A percentile compares a stretch with the other conserved stretches of the same genome.
phyloP scores from a whole-genome alignment of 2,888 invertebrate genomes.

The Dorcus hopei region DNA sequence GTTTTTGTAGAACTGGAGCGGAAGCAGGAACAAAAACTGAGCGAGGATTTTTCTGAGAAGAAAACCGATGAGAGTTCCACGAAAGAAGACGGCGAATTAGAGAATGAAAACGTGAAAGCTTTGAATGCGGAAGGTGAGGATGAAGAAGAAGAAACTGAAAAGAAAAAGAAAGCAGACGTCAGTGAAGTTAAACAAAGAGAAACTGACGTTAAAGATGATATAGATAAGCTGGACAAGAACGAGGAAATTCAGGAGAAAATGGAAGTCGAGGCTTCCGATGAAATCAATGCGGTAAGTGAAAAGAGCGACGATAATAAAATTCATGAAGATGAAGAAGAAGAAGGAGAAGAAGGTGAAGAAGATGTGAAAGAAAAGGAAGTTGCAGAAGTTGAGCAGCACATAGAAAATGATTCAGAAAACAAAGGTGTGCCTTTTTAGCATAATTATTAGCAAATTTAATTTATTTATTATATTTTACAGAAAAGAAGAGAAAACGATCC shows the following conservation, averaged over 20 bases:
- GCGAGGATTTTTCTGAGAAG: constrained; percentile 32
- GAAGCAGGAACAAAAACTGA: constrained; percentile 36
- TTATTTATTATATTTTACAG: constrained; percentile 15
- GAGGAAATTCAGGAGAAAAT: neutral
- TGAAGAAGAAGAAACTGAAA: neutral
- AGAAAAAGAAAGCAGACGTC: neutral
- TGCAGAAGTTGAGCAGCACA: constrained; percentile 46
- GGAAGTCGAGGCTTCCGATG: neutral
- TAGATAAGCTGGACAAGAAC: constrained; percentile 6
- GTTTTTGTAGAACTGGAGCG: constrained; percentile 37
- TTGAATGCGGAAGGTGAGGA: constrained; percentile 6
- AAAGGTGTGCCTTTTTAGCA: constrained; percentile 24
- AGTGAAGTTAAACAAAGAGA: constrained; percentile 10
- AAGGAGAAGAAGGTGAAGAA: constrained; percentile 9
- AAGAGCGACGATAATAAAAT: constrained; percentile 20
- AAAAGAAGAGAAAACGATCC: constrained; percentile 51
- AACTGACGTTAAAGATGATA: neutral
- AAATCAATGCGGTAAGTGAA: constrained; percentile 10
- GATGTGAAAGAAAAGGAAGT: constrained; percentile 42
- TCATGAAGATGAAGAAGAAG: constrained; percentile 14
- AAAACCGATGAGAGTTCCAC: constrained; percentile 35
- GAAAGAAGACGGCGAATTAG: constrained; percentile 38
- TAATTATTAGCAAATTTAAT: neutral
- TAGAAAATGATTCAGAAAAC: constrained; percentile 46
- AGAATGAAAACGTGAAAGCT: constrained; percentile 36